Evolutionary conservation across 2,888 invertebrate genomes (phyloP).

Genomic region (Aphodius granarius): DNA sequence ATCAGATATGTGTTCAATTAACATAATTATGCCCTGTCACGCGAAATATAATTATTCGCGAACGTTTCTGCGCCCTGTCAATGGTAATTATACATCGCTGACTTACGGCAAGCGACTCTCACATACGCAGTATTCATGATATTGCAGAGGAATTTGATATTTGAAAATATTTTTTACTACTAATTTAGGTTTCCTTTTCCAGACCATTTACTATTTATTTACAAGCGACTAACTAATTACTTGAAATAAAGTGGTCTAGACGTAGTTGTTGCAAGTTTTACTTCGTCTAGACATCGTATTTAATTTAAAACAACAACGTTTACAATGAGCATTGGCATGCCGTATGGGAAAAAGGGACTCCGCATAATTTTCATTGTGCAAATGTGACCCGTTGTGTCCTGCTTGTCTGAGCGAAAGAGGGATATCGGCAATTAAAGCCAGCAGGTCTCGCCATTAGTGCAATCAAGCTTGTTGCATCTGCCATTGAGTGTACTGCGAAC

Average conservation of each 20-base stretch:
- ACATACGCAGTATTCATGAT: background rate
- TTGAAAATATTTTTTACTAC: background rate
- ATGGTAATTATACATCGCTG: background rate
- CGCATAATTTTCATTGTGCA: background rate
- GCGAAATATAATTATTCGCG: background rate
- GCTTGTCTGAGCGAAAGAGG: background rate
- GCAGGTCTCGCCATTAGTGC: conserved; percentile 12
- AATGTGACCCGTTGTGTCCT: background rate
- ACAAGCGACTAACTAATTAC: too few relatives aligned
- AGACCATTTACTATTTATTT: too few relatives aligned
- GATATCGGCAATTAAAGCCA: conserved; percentile 11
- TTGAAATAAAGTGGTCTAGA: background rate
- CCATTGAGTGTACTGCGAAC: background rate
- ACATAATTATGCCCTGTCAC: background rate
- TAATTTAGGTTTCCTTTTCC: too few relatives aligned
- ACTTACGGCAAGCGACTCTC: background rate
- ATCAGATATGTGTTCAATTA: background rate
- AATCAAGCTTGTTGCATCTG: conserved; percentile 17
- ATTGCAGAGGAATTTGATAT: background rate
- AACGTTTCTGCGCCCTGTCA: background rate
- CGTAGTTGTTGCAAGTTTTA: background rate
- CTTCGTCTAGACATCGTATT: background rate
- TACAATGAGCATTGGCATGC: background rate
- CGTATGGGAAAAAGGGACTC: background rate
- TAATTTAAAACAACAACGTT: background rate